A percentile compares a stretch with the other conserved stretches of the same genome.
Conservation (phyloP, 2,888 invertebrate genomes). For the Stomorhina lunata region DNA sequence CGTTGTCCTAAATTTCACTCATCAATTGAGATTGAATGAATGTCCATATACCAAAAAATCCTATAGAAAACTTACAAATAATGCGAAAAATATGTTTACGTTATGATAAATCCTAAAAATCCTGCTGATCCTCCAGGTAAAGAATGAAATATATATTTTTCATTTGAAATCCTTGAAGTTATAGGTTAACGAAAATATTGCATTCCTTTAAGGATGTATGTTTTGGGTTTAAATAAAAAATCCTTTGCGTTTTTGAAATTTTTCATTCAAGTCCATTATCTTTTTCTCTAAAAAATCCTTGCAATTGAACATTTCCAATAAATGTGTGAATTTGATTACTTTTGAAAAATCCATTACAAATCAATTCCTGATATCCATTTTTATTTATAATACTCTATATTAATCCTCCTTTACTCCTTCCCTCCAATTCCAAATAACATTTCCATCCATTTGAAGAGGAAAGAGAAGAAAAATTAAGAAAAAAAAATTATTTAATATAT, state of each 20-base stretch:
- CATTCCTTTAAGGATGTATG: slow-evolving; percentile 40
- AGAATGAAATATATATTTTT: neutral
- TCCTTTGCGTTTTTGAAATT: neutral
- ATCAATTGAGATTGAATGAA: slow-evolving; percentile 32
- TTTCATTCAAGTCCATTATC: slow-evolving; percentile 22
- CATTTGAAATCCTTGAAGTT: slow-evolving; percentile 50
- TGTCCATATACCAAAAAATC: slow-evolving; percentile 40
- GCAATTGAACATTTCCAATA: slow-evolving; percentile 47
- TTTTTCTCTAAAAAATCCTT: slow-evolving; percentile 41
- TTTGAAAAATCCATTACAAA: slow-evolving; percentile 48
- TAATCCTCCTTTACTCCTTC: slow-evolving; percentile 61
- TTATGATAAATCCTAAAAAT: slow-evolving; percentile 51
- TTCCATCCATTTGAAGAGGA: slow-evolving; percentile 66
- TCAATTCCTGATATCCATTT: slow-evolving; percentile 56
- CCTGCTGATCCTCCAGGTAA: slow-evolving; percentile 39
- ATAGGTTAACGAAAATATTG: slow-evolving; percentile 29
- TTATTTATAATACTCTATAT: slow-evolving; percentile 53
- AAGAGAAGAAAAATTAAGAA: slow-evolving; percentile 66
- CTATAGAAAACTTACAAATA: slow-evolving; percentile 48
- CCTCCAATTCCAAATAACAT: slow-evolving; percentile 64
- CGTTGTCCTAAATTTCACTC: slow-evolving; percentile 63
- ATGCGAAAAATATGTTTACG: slow-evolving; percentile 26
- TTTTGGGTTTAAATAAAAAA: slow-evolving; percentile 32
- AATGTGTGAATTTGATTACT: slow-evolving; percentile 14
- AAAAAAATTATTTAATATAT: slow-evolving; percentile 57